Base-by-base conservation (phyloP, 2,888 invertebrate genomes). In the Cataglyphis altisquamis region DNA sequence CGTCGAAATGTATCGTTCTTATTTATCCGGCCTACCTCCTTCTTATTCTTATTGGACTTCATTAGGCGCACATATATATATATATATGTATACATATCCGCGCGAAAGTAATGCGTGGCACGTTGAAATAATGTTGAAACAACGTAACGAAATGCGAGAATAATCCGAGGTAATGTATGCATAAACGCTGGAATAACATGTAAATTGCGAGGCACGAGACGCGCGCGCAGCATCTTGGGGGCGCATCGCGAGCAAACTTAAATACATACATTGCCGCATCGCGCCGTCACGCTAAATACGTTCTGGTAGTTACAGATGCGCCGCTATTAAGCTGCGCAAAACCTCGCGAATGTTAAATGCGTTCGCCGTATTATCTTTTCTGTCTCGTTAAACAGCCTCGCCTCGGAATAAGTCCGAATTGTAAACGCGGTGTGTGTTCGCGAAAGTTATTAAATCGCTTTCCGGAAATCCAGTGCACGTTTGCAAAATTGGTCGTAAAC, bases 91-190 rank as follows among this genome's bases (percentile, higher is more conserved):
- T 6, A 25, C 2, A 6, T 18, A 15, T 48, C 8, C n/a, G 45
- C 36, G 45, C 8, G 39, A 78, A 48, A 62, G 21, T 78, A 78
- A 78, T 36, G 78, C 57, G 39, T 67, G 67, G 29, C 55, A n/a
- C 39, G 68, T 68, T 48, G 57, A 68, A 57, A 57, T 78, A 48
- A 60, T 25, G 78, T 70, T 36, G 60, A 45, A 68, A 70, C 41
- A 68, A 78, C 60, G 70, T 41, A 57, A 78, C 45, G 60, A 78
- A 78, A 78, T 60, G 78, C 60, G 70, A 78, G 78, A 70, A 70
- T 78, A 78, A 78, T 78, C 45, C 70, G 32, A 41, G 70, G 3
- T 70, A 70, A 78, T 78, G 60, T 78, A 70, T 78, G 78, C 78
- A 60, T 78, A 78, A 78, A 78, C 60, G 45, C 32, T 45, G 45